Evolutionary conservation across 2,888 invertebrate genomes (phyloP).

Genomic region (Xylocampa areola): DNA sequence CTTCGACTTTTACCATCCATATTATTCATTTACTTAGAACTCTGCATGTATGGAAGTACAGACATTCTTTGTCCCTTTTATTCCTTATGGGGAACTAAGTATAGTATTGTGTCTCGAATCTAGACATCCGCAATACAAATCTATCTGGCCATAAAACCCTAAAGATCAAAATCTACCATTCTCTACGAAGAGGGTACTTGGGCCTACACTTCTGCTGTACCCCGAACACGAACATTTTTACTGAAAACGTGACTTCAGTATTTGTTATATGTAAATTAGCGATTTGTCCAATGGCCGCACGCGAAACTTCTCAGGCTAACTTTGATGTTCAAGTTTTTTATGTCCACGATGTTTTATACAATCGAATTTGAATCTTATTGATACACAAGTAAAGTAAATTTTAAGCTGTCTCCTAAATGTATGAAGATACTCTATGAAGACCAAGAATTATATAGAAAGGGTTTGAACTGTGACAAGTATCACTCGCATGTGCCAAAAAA

Average conservation of each 20-base stretch:
- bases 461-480: constrained; percentile 48
- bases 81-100: constrained; percentile 43
- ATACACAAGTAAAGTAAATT: constrained; percentile 21
- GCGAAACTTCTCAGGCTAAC: constrained; percentile 70
- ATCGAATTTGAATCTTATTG: constrained; percentile 43
- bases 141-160: constrained; percentile 51
- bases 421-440: constrained; percentile 31
- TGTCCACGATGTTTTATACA: constrained; percentile 49
- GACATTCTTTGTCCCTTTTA: constrained; percentile 14
- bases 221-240: constrained; percentile 82
- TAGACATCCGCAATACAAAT: constrained; percentile 50
- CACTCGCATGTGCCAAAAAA: constrained; percentile 48
- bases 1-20: too few species aligned
- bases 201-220: constrained; percentile 56
- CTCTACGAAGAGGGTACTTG: constrained; percentile 34
- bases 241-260: constrained; percentile 88
- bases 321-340: constrained; percentile 75
- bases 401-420: constrained; percentile 10
- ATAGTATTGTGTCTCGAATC: constrained; percentile 42
- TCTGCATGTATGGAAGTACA: too few species aligned
- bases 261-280: constrained; percentile 90
- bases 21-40: neutral
- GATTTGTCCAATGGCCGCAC: constrained; percentile 81
- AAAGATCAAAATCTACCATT: constrained; percentile 59
- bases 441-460: constrained; percentile 16